A percentile compares a stretch with the other conserved stretches of the same genome.
Conservation (phyloP, 2,113 vertebrate species). For the Menura novaehollandiae region DNA sequence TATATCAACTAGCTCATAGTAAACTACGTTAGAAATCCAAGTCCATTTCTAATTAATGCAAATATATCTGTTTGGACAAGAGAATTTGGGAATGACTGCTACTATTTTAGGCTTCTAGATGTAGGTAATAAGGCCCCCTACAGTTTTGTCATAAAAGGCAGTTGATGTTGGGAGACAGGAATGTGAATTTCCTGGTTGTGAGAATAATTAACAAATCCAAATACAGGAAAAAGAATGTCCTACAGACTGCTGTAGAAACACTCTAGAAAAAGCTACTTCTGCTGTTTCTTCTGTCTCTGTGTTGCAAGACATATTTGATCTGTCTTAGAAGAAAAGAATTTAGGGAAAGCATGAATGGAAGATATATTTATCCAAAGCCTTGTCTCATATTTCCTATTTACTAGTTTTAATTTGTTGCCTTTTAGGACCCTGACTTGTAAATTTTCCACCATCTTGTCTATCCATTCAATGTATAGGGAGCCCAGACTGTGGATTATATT, state of each 20-base stretch:
- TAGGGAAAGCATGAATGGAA: not conserved
- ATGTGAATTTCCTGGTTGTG: not conserved
- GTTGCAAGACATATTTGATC: not conserved
- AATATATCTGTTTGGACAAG: not conserved
- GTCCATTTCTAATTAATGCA: not conserved
- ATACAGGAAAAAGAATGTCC: not conserved
- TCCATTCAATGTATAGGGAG: not conserved
- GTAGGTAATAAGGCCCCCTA: rapidly evolving
- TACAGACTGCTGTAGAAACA: not conserved
- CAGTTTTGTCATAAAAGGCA: not conserved
- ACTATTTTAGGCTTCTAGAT: not conserved
- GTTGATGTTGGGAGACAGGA: not conserved
- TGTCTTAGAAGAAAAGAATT: not conserved
- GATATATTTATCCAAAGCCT: not conserved
- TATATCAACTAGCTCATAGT: not conserved
- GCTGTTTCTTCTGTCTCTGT: not conserved
- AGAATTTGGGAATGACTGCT: not conserved
- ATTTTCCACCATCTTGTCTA: not conserved
- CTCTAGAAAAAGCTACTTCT: not conserved
- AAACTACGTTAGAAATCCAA: not conserved
- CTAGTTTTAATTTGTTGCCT: not conserved
- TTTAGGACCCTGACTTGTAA: not conserved
- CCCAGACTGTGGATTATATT: not conserved
- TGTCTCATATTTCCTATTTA: not conserved
- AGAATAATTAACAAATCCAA: not conserved